Evolutionary conservation across 2,888 invertebrate species (phyloP), one percentile per base, ranked within the genome.

Genomic region (Erebia aethiops): DNA sequence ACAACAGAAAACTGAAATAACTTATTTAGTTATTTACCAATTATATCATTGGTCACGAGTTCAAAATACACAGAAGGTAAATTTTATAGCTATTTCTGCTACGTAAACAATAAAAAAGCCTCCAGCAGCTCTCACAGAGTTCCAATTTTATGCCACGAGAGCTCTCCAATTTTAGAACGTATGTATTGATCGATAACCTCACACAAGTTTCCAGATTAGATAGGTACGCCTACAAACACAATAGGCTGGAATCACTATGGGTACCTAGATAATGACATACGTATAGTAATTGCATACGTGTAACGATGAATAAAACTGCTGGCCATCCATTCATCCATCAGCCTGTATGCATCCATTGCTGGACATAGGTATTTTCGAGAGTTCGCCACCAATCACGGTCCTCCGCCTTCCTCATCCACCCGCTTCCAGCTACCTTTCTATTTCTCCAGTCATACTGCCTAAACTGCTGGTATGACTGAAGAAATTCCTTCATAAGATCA

Each of bases 211-310:
- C 65, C 65, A 76, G 79, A 79, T 79, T 77, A 79, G 79, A 79
- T 79, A 79, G 77, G 78, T 79, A 79, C 71, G 72, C 72, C 75
- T 75, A 73, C 76, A 62, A 13, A 69, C 68, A 76, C 76, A 73
- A 71, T 76, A 72, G 64, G 70, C 64, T 65, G 70, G 63, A 49
- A 67, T 68, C 67, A 72, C 60, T 69, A 62, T 56, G 54, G 73
- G 67, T 56, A 72, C 65, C 65, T 62, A 69, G 71, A 69, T 68
- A 69, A 35, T 43, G 10, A 43, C 16, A 18, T 51, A 65, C 60
- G 57, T 2, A 5, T 7, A 51, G 54, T 74, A 72, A 72, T 71
- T 70, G 70, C 62, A 41, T 62, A 67, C 14, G 63, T 46, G n/a
- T 65, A 60, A 64, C 26, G 35, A 54, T 26, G 18, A 57, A 56